Evolutionary conservation across 30 jellyfish, hydroid and myxozoan genomes (phyloP).

Genomic region (Aurelia sp.): DNA sequence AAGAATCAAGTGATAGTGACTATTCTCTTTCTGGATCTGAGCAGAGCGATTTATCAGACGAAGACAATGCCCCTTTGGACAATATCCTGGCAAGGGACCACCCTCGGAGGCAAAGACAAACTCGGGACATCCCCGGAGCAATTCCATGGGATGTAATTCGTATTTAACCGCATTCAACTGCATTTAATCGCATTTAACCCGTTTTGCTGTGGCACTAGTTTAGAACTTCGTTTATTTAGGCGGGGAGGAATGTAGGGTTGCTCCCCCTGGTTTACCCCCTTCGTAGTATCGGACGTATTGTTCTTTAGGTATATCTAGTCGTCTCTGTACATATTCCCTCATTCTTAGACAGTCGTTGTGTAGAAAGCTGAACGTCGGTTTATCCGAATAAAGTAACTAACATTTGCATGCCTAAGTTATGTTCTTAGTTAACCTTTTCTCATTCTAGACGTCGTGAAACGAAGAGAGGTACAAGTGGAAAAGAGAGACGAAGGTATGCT

Average conservation of each 20-base stretch:
- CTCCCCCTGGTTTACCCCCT: background rate
- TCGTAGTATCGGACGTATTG: background rate
- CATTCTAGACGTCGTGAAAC: too few relatives aligned
- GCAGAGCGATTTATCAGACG: background rate
- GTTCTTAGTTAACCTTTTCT: too few relatives aligned
- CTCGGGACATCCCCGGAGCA: constrained; percentile 3
- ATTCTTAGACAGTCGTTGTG: constrained; percentile 8
- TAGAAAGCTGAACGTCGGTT: background rate
- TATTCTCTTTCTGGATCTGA: background rate
- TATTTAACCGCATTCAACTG: too few relatives aligned
- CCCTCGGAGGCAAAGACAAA: constrained; percentile 3
- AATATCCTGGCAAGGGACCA: background rate
- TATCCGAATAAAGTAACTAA: too few relatives aligned
- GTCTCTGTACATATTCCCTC: background rate
- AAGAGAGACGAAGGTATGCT: too few relatives aligned
- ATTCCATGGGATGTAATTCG: background rate
- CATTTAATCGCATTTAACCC: too few relatives aligned
- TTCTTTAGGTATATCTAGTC: background rate
- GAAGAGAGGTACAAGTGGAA: too few relatives aligned
- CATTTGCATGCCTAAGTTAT: too few relatives aligned
- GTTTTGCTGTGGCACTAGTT: background rate
- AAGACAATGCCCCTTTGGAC: background rate
- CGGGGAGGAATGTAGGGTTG: constrained; percentile 22
- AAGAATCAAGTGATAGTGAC: too few relatives aligned
- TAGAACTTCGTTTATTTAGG: background rate